These are phyloP conservation scores for Corythornis madagascariensis DNA, from an alignment of 2,113 vertebrate species.

Conservation along the genomic window DNA sequence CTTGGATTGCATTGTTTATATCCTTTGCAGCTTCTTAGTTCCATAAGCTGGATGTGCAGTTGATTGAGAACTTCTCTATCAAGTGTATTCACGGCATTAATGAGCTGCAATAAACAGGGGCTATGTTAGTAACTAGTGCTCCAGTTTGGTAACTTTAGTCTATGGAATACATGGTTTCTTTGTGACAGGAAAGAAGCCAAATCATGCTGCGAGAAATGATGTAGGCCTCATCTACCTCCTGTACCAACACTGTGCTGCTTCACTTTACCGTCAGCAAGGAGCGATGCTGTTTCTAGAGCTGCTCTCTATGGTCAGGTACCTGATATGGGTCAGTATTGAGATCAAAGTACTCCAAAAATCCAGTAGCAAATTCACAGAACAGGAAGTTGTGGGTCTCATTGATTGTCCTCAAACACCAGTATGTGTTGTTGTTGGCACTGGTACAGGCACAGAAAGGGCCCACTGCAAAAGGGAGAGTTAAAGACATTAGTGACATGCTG, in stretches of 20 bases:
- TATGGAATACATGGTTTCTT: not conserved
- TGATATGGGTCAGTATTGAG: conserved; percentile 95
- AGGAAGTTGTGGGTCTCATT: conserved; percentile 98
- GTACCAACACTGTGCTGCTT: accelerated
- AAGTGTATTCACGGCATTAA: conserved; percentile 89
- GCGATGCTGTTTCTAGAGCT: not conserved
- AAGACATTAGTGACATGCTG: not conserved
- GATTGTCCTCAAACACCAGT: conserved; percentile 97
- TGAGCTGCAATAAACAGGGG: conserved; percentile 77
- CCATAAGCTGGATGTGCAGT: conserved; percentile 92
- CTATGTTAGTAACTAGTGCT: not conserved
- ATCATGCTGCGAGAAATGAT: not conserved
- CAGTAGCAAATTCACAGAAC: conserved; percentile 97
- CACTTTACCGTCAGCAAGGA: not conserved
- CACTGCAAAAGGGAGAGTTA: conserved; percentile 77
- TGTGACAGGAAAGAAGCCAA: not conserved
- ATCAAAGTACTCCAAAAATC: conserved; percentile 97
- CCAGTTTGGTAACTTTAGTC: not conserved
- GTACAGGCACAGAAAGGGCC: conserved; percentile 98
- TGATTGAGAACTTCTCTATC: conserved; percentile 89
- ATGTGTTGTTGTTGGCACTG: conserved; percentile 98
- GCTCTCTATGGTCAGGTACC: conserved; percentile 70
- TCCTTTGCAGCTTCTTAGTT: conserved; percentile 90
- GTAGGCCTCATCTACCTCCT: not conserved
- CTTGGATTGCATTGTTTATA: conserved; percentile 91